A percentile compares a stretch with the other conserved stretches of the same genome.
These are phyloP conservation scores for Acridotheres tristis DNA, from an alignment of 2,797 vertebrate species.

Conservation along the genomic window DNA sequence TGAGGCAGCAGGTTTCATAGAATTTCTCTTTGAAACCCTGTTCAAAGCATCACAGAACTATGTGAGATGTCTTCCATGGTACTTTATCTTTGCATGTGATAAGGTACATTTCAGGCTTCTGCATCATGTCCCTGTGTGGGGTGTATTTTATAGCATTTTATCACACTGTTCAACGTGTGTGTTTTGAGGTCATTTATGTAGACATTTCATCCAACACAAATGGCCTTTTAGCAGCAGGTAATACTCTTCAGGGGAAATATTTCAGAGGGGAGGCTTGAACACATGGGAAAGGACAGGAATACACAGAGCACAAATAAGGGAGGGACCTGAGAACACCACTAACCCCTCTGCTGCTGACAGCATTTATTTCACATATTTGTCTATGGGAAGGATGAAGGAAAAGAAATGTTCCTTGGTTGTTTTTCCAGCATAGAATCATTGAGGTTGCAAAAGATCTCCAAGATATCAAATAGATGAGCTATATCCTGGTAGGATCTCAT, in stretches of 20 bases:
- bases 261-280: neutral
- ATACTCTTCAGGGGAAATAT: neutral
- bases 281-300: neutral
- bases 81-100: neutral
- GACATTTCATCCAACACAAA: neutral
- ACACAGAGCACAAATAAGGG: neutral
- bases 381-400: neutral
- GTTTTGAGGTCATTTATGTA: neutral
- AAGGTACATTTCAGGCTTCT: neutral
- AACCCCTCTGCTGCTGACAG: neutral
- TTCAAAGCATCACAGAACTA: neutral
- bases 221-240: neutral
- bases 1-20: neutral
- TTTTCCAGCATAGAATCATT: neutral
- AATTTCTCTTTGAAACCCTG: neutral
- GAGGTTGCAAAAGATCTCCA: neutral
- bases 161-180: fast-evolving
- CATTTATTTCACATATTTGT: neutral
- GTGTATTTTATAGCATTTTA: neutral
- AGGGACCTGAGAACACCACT: neutral
- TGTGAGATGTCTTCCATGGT: neutral
- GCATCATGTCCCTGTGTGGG: neutral
- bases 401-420: neutral
- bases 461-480: neutral
- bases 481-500: neutral